These are phyloP conservation scores for Entomobrya proxima DNA, from an alignment of 2,888 invertebrate species.

Conservation along the genomic window DNA sequence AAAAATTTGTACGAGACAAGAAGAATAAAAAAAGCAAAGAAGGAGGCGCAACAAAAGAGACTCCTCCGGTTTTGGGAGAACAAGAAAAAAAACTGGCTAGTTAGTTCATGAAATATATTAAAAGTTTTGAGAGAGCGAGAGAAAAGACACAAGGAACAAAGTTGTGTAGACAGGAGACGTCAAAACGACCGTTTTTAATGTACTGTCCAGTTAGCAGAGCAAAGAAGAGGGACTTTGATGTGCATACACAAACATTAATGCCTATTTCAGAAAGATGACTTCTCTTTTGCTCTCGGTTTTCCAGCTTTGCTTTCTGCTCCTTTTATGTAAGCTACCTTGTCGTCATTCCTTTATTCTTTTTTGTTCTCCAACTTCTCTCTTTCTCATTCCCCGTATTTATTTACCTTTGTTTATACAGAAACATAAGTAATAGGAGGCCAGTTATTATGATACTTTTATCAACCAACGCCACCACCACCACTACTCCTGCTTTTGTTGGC, in stretches of 20 bases:
- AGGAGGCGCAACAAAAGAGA: constrained; percentile 37
- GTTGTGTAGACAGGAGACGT: constrained; percentile 68
- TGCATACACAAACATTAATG: background rate
- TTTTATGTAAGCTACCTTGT: constrained; percentile 53
- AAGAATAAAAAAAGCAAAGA: constrained; percentile 20
- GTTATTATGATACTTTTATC: constrained; percentile 52
- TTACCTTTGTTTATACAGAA: constrained; percentile 62
- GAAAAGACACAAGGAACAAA: constrained; percentile 60
- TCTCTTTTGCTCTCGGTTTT: constrained; percentile 31
- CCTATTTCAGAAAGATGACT: constrained; percentile 44
- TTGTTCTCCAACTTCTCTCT: constrained; percentile 32
- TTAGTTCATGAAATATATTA: constrained; percentile 3
- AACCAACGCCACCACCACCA: too few relatives aligned
- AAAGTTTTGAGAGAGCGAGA: too few relatives aligned
- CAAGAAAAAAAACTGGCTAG: constrained; percentile 3
- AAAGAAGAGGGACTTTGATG: background rate
- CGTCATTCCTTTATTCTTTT: constrained; percentile 11
- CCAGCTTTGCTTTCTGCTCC: constrained; percentile 53
- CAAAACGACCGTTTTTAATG: constrained; percentile 66
- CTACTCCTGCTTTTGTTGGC: background rate
- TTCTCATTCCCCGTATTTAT: constrained; percentile 42
- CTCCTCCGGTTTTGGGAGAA: background rate
- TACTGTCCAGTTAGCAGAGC: constrained; percentile 65
- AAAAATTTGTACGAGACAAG: constrained; percentile 31
- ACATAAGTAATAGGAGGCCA: constrained; percentile 68